Percentiles rank a stretch among this genome's conserved stretches.
Evolutionary conservation across 1,140 invertebrate genomes (phyloP).

Genomic region (Ostrea denselamellosa): DNA sequence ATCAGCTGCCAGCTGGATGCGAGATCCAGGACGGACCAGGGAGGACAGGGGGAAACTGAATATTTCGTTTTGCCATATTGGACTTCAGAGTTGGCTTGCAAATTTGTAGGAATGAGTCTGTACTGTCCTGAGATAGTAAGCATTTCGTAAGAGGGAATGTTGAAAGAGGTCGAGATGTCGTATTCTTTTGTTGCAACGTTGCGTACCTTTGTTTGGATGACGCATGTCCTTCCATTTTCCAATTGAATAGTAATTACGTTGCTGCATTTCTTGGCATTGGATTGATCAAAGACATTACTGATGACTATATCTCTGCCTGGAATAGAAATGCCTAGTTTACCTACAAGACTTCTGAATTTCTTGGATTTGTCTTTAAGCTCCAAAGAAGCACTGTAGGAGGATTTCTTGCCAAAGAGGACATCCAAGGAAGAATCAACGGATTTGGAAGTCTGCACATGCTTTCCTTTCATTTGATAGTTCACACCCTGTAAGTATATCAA

Average conservation of each 20-base stretch:
- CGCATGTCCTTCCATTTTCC: neutral
- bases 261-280: constrained; percentile 40
- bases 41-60: constrained; percentile 16
- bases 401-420: constrained; percentile 45
- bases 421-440: constrained; percentile 49
- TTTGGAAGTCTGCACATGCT: constrained; percentile 51
- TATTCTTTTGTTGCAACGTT: constrained; percentile 5
- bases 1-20: constrained; percentile 3
- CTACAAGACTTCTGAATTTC: constrained; percentile 8
- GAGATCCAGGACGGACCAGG: neutral
- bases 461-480: constrained; percentile 49
- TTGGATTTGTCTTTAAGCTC: constrained; percentile 48
- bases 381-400: constrained; percentile 29
- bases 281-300: constrained; percentile 42
- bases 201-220: neutral
- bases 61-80: neutral
- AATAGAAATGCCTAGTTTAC: constrained; percentile 33
- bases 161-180: constrained; percentile 41
- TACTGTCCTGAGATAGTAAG: constrained; percentile 11
- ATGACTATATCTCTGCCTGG: constrained; percentile 44
- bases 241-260: constrained; percentile 14
- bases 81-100: constrained; percentile 6
- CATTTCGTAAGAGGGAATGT: neutral
- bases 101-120: neutral
- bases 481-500: constrained; percentile 55